A percentile compares a stretch with the other conserved stretches of the same genome.
These are phyloP conservation scores for Platypus cylindrus DNA, from an alignment of 2,888 invertebrate species.

Conservation along the genomic window DNA sequence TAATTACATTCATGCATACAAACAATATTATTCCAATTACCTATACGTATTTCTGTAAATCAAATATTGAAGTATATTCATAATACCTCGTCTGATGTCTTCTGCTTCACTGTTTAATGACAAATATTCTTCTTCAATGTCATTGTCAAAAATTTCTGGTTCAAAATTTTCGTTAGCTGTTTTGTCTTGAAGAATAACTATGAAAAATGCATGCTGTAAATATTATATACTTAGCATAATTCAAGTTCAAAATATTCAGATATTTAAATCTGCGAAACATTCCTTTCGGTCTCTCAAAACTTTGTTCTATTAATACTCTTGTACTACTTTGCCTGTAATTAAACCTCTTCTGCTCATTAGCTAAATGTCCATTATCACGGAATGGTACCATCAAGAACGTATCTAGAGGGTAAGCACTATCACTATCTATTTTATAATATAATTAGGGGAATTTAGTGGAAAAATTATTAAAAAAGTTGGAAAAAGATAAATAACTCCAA, in stretches of 20 bases:
- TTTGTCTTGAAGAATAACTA: not conserved
- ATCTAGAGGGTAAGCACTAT: slow-evolving; percentile 8
- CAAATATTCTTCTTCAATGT: not conserved
- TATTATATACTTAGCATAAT: slow-evolving; percentile 4
- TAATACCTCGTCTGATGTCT: not conserved
- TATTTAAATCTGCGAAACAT: slow-evolving; percentile 5
- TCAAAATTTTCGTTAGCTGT: not conserved
- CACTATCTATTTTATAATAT: no score
- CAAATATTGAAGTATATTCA: no score
- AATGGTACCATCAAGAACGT: slow-evolving; percentile 8
- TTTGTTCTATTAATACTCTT: slow-evolving; percentile 10
- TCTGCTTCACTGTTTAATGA: not conserved
- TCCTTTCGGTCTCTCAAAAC: slow-evolving; percentile 7
- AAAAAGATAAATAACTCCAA: no score
- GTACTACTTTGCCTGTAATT: slow-evolving; percentile 8
- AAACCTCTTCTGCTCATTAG: slow-evolving; percentile 3
- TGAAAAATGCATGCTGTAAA: not conserved
- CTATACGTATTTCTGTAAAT: no score
- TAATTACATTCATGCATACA: not conserved
- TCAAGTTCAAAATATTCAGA: slow-evolving; percentile 4
- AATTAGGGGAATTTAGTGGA: no score
- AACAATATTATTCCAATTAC: not conserved
- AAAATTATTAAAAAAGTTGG: no score
- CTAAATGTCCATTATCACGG: slow-evolving; percentile 9
- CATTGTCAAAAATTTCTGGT: not conserved